These are phyloP conservation scores for Lithophane semibrunnea DNA, from an alignment of 2,888 invertebrate genomes.

Conservation along the genomic window DNA sequence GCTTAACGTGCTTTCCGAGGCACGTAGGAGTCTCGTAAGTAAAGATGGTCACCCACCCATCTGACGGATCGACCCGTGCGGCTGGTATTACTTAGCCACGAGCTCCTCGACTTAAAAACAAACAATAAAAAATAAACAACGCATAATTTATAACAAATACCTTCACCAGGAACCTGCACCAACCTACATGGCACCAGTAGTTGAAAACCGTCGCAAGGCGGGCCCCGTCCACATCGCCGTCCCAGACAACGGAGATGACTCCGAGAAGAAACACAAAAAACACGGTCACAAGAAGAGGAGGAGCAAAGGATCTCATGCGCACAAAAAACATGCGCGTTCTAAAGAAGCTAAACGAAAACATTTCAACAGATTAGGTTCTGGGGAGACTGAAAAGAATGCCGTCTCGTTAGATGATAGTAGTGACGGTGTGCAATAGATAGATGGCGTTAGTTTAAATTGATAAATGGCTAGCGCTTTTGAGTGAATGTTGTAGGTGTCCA, in stretches of 20 bases:
- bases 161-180: slow-evolving; percentile 74
- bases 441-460: slow-evolving; percentile 30
- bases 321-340: slow-evolving; percentile 76
- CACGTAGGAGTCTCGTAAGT: no score
- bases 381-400: slow-evolving; percentile 76
- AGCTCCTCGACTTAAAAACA: no score
- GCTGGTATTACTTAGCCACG: no score
- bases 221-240: slow-evolving; percentile 46
- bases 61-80: no score
- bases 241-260: slow-evolving; percentile 63
- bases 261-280: slow-evolving; percentile 76
- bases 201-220: slow-evolving; percentile 73
- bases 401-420: slow-evolving; percentile 82
- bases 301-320: slow-evolving; percentile 60
- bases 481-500: neutral
- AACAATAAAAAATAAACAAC: neutral
- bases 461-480: slow-evolving; percentile 61
- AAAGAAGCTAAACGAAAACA: slow-evolving; percentile 78
- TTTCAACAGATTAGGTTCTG: slow-evolving; percentile 73
- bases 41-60: no score
- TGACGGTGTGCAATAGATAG: slow-evolving; percentile 20
- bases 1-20: no score
- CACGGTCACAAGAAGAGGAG: slow-evolving; percentile 77
- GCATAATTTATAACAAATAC: neutral
- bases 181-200: slow-evolving; percentile 85